Evolutionary conservation across 2,888 invertebrate species (phyloP).

Genomic region (Brenthis hecate): DNA sequence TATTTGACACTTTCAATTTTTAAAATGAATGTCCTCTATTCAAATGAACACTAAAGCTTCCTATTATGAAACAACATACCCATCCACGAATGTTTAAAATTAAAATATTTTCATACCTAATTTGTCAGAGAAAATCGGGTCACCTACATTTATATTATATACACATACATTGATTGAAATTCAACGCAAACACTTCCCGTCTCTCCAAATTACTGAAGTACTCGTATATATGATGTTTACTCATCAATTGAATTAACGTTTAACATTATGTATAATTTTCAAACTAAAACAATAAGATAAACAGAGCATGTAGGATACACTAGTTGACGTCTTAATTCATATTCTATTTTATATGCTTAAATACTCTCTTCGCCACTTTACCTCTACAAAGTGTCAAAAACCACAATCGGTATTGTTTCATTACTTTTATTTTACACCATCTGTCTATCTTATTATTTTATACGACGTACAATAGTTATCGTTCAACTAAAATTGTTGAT

Average conservation of each 20-base stretch:
- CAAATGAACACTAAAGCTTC: conserved; percentile 22
- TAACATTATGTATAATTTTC: too few species aligned
- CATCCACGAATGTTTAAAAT: conserved; percentile 24
- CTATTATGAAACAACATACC: conserved; percentile 28
- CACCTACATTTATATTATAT: not conserved
- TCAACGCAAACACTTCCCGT: not conserved
- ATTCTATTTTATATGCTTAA: too few species aligned
- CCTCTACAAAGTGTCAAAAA: too few species aligned
- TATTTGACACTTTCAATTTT: conserved; percentile 37
- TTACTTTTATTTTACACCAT: too few species aligned
- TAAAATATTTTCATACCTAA: conserved; percentile 12
- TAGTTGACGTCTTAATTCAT: too few species aligned
- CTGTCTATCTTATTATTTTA: too few species aligned
- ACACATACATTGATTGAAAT: conserved; percentile 1
- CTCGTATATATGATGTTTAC: conserved; percentile 1
- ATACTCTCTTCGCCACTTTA: too few species aligned
- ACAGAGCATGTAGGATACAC: too few species aligned
- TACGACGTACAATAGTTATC: too few species aligned
- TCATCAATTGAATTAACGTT: not conserved
- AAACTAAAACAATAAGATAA: too few species aligned
- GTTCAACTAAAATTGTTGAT: too few species aligned
- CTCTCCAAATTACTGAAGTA: not conserved
- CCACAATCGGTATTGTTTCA: too few species aligned
- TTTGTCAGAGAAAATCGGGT: conserved; percentile 2
- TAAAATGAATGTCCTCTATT: conserved; percentile 21